Conservation (phyloP, 2,888 invertebrate species). For the Reticulitermes lucifugus region DNA sequence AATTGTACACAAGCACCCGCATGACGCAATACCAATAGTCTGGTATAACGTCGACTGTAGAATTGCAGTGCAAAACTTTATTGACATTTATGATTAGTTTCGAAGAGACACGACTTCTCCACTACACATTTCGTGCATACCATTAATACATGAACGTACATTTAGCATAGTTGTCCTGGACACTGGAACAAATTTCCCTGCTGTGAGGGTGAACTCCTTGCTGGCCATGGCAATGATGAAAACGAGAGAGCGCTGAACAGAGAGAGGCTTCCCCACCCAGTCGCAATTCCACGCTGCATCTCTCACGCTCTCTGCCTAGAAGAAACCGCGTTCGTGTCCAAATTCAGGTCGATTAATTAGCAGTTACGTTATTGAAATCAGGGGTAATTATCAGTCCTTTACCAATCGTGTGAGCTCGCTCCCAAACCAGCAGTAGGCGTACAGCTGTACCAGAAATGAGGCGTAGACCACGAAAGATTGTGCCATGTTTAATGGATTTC, state of each 20-base stretch:
- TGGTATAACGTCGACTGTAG: no score
- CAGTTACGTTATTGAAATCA: not conserved
- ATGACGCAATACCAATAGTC: no score
- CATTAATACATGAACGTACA: not conserved
- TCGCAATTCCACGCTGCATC: not conserved
- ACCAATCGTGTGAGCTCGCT: not conserved
- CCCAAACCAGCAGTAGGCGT: slow-evolving; percentile 30
- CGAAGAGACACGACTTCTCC: no score
- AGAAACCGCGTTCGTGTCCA: not conserved
- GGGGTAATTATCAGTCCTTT: not conserved
- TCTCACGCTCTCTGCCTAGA: not conserved
- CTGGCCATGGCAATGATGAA: not conserved
- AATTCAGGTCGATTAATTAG: not conserved
- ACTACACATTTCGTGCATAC: no score
- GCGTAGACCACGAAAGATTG: not conserved
- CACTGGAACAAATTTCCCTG: slow-evolving; percentile 36
- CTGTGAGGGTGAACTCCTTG: slow-evolving; percentile 15
- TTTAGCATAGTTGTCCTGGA: slow-evolving; percentile 24
- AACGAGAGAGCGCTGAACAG: not conserved
- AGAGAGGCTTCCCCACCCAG: not conserved
- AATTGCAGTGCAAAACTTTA: no score
- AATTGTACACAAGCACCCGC: no score
- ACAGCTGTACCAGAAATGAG: not conserved
- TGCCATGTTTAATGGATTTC: not conserved
- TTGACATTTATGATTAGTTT: no score